Evolutionary conservation across 2,113 vertebrate genomes (phyloP).

Genomic region (Tricholaema leucomelas): DNA sequence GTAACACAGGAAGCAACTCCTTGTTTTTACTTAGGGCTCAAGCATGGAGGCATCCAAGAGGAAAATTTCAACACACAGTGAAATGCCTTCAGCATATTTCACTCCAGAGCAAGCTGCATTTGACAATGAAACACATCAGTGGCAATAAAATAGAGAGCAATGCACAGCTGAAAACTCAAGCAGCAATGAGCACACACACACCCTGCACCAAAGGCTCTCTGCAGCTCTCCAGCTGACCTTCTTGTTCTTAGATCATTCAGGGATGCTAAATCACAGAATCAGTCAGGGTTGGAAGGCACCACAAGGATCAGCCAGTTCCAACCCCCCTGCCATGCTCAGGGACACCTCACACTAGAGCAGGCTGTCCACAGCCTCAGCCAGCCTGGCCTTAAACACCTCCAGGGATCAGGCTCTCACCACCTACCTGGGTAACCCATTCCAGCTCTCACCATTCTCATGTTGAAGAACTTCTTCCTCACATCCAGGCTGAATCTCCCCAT

Average conservation of each 20-base stretch:
- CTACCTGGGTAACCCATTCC: no score
- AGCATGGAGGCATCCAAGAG: not conserved
- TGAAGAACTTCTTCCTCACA: no score
- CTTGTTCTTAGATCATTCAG: not conserved
- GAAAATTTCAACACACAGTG: not conserved
- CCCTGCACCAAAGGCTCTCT: fast-evolving
- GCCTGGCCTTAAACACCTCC: no score
- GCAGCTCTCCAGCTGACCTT: not conserved
- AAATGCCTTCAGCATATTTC: not conserved
- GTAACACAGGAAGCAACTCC: not conserved
- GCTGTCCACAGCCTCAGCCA: no score
- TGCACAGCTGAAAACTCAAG: not conserved
- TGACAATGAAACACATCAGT: not conserved
- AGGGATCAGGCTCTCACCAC: no score
- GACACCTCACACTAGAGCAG: no score
- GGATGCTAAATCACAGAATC: not conserved
- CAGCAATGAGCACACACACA: not conserved
- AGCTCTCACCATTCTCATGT: no score
- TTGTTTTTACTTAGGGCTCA: not conserved
- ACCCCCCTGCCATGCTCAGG: no score
- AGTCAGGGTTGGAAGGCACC: no score
- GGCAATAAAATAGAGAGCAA: not conserved
- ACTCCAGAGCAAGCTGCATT: not conserved
- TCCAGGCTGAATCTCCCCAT: no score
- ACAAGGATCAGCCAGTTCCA: no score